Conservation (phyloP, 2,888 invertebrate species). For the Escarpia spicata region DNA sequence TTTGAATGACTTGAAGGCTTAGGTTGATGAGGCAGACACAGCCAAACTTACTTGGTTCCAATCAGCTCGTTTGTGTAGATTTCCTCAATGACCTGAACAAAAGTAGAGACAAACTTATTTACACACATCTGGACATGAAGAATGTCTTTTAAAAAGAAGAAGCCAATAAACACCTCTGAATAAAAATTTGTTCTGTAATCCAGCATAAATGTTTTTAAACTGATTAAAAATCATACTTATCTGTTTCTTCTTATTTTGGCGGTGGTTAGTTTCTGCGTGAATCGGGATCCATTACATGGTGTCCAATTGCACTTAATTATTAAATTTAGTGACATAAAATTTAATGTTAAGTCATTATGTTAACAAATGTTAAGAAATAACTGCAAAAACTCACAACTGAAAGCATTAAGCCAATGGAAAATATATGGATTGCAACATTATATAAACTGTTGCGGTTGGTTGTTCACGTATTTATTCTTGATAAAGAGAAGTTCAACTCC, state of each 20-base stretch:
- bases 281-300: not conserved
- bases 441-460: not conserved
- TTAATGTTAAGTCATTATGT: not conserved
- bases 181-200: not conserved
- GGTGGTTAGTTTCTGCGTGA: not conserved
- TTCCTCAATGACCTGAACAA: conserved; percentile 78
- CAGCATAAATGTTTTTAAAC: not conserved
- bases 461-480: not conserved
- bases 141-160: not conserved
- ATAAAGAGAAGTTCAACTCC: not conserved
- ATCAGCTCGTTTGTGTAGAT: conserved; percentile 89
- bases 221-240: not conserved
- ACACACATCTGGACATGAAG: not conserved
- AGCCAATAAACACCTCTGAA: not conserved
- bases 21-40: conserved; percentile 39
- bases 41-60: conserved; percentile 76
- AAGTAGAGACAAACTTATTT: conserved; percentile 3
- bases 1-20: conserved; percentile 9
- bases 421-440: not conserved
- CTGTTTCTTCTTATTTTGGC: not conserved
- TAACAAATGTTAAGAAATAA: not conserved
- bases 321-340: not conserved
- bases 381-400: not conserved
- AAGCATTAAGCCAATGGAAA: not conserved
- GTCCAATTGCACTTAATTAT: not conserved